Conservation (phyloP, 2,113 vertebrate species). For the Steatornis caripensis region DNA sequence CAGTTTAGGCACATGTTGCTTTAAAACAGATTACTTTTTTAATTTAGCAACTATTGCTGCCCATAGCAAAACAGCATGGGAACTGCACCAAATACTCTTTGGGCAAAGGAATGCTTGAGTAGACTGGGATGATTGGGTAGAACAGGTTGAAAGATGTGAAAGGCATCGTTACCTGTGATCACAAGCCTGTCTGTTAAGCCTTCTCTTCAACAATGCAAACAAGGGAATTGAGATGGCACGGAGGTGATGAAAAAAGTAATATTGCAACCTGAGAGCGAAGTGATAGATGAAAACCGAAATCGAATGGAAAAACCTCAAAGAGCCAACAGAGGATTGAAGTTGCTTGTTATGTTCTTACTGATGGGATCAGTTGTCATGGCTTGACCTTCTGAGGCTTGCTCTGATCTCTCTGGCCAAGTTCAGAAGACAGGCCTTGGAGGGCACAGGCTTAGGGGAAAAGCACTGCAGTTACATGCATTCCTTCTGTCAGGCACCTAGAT, state of each 20-base stretch:
- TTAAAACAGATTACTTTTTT: neutral
- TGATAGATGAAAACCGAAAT: neutral
- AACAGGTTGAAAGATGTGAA: neutral
- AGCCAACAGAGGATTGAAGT: neutral
- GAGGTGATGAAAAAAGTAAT: neutral
- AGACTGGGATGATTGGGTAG: neutral
- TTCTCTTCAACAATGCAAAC: neutral
- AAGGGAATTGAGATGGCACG: neutral
- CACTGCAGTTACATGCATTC: fast-evolving
- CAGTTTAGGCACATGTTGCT: neutral
- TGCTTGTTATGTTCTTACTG: neutral
- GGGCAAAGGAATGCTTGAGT: neutral
- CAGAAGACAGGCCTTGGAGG: neutral
- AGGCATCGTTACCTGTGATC: neutral
- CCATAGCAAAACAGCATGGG: neutral
- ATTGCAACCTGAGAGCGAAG: neutral
- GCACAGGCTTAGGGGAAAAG: fast-evolving
- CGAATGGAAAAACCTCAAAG: neutral
- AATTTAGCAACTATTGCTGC: neutral
- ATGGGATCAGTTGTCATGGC: neutral
- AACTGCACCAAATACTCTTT: neutral
- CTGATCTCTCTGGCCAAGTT: too few species aligned
- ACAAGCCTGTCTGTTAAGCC: neutral
- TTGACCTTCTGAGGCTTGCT: neutral
- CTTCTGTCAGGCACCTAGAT: fast-evolving